Percentiles rank a stretch among this genome's conserved stretches.
These are phyloP conservation scores for Brachionichthys hirsutus DNA, from an alignment of 2,113 vertebrate genomes.

Conservation along the genomic window DNA sequence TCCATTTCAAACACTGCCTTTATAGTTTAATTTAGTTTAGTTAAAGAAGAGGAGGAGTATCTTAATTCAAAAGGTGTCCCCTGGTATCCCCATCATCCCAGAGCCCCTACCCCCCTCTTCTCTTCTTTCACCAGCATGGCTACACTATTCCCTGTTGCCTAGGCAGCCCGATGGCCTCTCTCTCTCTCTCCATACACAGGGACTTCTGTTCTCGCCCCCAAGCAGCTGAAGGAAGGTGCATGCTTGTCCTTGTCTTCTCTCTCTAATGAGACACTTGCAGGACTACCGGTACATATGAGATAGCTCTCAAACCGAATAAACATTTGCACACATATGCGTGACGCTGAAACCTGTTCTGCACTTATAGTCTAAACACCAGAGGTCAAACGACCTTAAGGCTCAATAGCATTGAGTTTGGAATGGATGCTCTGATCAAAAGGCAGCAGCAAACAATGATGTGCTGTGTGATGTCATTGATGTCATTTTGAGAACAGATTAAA, in stretches of 20 bases:
- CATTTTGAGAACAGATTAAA: conserved; percentile 4
- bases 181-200: conserved; percentile 51
- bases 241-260: conserved; percentile 35
- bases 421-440: background rate
- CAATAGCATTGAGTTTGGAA: background rate
- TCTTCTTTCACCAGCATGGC: conserved; percentile 64
- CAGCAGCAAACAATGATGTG: background rate
- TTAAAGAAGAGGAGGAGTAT: conserved; percentile 36
- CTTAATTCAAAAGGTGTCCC: conserved; percentile 69
- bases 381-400: conserved; percentile 9
- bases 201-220: conserved; percentile 63
- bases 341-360: background rate
- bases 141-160: conserved; percentile 72
- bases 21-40: conserved; percentile 49
- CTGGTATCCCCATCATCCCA: conserved; percentile 60
- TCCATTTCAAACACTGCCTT: conserved; percentile 29
- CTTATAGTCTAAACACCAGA: background rate
- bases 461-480: background rate
- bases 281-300: conserved; percentile 19
- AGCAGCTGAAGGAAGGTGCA: conserved; percentile 64
- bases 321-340: conserved; percentile 8
- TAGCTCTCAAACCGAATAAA: conserved; percentile 13
- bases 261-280: conserved; percentile 25
- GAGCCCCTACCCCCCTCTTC: conserved; percentile 46
- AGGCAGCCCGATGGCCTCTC: conserved; percentile 65